Evolutionary conservation across 2,888 invertebrate genomes (phyloP).

Genomic region (Trachelus tabidus): DNA sequence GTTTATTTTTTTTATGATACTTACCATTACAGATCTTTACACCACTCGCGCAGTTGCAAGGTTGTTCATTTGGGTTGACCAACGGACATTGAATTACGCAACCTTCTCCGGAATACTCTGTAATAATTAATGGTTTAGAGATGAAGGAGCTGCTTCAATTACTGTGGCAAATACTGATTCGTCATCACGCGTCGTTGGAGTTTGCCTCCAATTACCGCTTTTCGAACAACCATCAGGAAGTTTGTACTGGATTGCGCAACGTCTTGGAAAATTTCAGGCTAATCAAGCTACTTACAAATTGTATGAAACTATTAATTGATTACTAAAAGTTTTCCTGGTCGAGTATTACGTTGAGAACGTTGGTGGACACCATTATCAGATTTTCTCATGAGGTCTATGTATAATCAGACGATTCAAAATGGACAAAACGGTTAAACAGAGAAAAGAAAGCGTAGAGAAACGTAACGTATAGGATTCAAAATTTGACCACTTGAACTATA

Average conservation of each 20-base stretch:
- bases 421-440: neutral
- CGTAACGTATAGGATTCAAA: neutral
- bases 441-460: neutral
- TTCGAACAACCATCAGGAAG: neutral
- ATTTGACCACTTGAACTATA: neutral
- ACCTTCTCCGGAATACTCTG: slow-evolving; percentile 64
- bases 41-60: slow-evolving; percentile 66
- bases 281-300: neutral
- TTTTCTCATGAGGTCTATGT: neutral
- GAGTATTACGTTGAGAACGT: neutral
- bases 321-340: neutral
- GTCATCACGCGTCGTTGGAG: neutral
- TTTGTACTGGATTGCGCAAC: neutral
- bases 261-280: neutral
- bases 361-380: neutral
- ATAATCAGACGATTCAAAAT: neutral
- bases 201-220: neutral
- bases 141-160: neutral
- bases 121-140: slow-evolving; percentile 25
- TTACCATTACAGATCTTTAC: slow-evolving; percentile 64
- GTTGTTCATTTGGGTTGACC: slow-evolving; percentile 60
- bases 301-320: neutral
- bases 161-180: neutral
- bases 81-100: slow-evolving; percentile 68
- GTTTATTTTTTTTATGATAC: slow-evolving; percentile 32